phyloP scores from a whole-genome alignment of 2,113 vertebrate species.

The Cyanoliseus patagonus region DNA sequence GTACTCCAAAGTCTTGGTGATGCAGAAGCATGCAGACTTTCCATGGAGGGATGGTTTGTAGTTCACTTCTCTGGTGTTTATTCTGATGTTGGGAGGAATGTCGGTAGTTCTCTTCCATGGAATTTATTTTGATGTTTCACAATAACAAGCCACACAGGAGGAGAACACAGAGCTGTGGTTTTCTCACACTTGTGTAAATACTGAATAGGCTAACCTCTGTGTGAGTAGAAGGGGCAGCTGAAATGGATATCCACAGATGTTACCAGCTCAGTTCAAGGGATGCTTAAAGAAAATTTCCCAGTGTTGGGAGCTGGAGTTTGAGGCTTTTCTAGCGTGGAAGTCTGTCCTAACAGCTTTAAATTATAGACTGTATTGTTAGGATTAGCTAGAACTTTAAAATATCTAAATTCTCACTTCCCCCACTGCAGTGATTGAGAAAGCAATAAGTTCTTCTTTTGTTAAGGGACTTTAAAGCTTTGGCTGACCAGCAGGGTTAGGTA shows the following conservation, averaged over 20 bases:
- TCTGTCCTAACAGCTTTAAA: neutral
- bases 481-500: neutral
- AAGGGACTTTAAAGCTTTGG: neutral
- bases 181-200: neutral
- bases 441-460: neutral
- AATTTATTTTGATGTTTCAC: neutral
- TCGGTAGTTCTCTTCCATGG: neutral
- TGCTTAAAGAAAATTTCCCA: neutral
- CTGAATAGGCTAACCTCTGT: neutral
- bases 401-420: neutral
- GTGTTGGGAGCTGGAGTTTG: neutral
- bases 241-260: neutral
- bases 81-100: neutral
- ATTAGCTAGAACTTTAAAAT: neutral
- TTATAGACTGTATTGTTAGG: neutral
- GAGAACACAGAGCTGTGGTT: neutral
- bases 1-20: neutral
- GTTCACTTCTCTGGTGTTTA: neutral
- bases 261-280: neutral
- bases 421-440: neutral
- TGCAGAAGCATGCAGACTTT: neutral
- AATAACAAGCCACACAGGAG: neutral
- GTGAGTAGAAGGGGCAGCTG: neutral
- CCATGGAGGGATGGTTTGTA: neutral
- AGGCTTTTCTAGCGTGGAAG: neutral